A percentile compares a stretch with the other conserved stretches of the same genome.
Conservation (phyloP, 2,888 invertebrate genomes). For the Diplazon laetatorius region DNA sequence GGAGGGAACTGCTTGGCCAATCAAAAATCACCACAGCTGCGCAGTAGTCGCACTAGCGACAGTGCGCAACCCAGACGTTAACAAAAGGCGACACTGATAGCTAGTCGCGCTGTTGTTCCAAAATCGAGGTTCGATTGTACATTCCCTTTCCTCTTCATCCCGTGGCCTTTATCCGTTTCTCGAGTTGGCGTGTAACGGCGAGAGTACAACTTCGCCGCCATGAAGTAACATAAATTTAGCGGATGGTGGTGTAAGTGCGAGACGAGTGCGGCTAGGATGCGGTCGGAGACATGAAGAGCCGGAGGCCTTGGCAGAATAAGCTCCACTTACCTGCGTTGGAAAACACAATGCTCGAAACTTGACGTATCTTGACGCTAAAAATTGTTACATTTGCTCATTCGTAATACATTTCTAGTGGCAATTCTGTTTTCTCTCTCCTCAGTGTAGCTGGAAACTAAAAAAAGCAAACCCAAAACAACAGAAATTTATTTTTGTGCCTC, state of each 20-base stretch:
- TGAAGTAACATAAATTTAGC: conserved; percentile 59
- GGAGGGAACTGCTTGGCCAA: no score
- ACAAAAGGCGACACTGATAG: not conserved
- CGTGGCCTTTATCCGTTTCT: conserved; percentile 49
- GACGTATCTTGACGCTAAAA: conserved; percentile 2
- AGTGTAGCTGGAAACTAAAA: no score
- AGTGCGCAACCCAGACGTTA: not conserved
- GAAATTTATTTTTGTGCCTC: no score
- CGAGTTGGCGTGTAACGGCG: conserved; percentile 34
- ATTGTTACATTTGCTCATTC: no score
- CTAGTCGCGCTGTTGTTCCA: no score
- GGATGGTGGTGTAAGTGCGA: conserved; percentile 6
- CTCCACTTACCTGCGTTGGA: conserved; percentile 7
- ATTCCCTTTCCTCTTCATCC: not conserved
- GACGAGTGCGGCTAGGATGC: not conserved
- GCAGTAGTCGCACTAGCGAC: not conserved
- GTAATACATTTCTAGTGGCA: no score
- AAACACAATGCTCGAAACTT: not conserved
- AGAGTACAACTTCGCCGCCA: conserved; percentile 51
- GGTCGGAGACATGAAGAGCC: not conserved
- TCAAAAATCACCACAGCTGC: no score
- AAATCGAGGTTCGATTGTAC: no score
- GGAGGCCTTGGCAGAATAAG: conserved; percentile 28
- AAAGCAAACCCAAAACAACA: no score
- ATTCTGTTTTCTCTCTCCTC: no score